A percentile compares a stretch with the other conserved stretches of the same genome.
Conservation (phyloP, 2,797 vertebrate genomes). For the Neopelma chrysocephalum region DNA sequence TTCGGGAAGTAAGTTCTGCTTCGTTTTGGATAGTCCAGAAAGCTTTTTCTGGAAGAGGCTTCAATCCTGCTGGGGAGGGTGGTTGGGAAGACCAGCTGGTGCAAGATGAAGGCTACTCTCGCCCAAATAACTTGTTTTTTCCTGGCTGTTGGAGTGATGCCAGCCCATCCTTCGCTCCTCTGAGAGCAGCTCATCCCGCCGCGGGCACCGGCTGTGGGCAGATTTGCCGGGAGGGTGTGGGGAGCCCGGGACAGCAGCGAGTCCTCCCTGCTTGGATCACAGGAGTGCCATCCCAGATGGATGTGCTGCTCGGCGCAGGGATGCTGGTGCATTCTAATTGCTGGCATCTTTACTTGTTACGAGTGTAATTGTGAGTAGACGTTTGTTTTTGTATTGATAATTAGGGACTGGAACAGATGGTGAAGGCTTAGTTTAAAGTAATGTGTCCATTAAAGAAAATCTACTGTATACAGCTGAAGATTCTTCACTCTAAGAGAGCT, state of each 20-base stretch:
- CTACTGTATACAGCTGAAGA: constrained; percentile 74
- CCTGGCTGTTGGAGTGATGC: neutral
- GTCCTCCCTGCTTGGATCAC: neutral
- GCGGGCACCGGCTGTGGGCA: neutral
- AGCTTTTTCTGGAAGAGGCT: neutral
- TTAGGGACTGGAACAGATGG: constrained; percentile 76
- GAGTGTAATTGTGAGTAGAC: constrained; percentile 77
- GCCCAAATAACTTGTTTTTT: neutral
- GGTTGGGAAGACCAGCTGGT: neutral
- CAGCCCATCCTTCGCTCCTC: neutral
- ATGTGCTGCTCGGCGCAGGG: neutral
- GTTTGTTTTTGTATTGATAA: constrained; percentile 79
- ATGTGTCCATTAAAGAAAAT: constrained; percentile 78
- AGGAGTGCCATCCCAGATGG: constrained; percentile 64
- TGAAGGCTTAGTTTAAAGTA: constrained; percentile 76
- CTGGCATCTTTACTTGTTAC: constrained; percentile 75
- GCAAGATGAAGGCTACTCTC: neutral
- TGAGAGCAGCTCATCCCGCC: neutral
- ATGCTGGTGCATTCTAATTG: constrained; percentile 74
- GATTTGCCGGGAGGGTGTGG: neutral
- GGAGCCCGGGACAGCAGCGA: neutral
- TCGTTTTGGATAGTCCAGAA: neutral
- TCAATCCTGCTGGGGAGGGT: neutral
- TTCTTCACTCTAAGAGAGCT: constrained; percentile 60
- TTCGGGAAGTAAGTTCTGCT: neutral